Base-by-base conservation (phyloP, 2,797 vertebrate genomes). In the Mastacembelus armatus region DNA sequence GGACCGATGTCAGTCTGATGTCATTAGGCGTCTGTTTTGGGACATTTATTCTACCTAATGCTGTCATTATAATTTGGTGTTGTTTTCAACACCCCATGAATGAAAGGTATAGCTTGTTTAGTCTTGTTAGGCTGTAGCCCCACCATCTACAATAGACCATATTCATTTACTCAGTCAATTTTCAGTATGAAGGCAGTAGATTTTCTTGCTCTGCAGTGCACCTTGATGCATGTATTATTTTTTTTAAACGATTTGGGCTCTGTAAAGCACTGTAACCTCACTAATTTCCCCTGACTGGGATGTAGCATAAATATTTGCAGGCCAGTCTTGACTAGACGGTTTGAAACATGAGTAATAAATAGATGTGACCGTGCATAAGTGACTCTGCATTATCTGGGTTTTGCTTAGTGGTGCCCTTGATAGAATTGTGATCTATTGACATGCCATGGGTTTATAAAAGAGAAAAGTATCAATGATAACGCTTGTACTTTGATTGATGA, bases 11-110 rank as follows among this genome's bases (percentile, higher is more conserved):
- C 60, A 73, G 61, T 38, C 54, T 66, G 19, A 49, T 52, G 54
- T 52, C 56, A 77, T 43, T 36, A 21, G 38, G 27, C 62, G 36
- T 59, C 50, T 77, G 67, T 71, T 70, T 70, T 57, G 52, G 55
- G 51, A 69, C 74, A 66, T 74, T 66, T 81, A 71, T 74, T 35
- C 55, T 30, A 36, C 38, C n/a, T 74, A 82, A 59, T 80, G 57
- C 56, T 26, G 56, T 49, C 30, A 32, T 85, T 63, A 77, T 50
- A 45, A 38, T 74, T 67, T 49, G 32, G 36, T 54, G 70, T 62
- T 74, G 54, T 71, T 71, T 71, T 72, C 43, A 65, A n/a, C 18
- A 10, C 19, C 52, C 40, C 35, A 21, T 66, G 30, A 63, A 56
- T 60, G 47, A 39, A 26, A 32, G 3, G 49, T 66, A 42, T 45